These are phyloP conservation scores for Chrysolina haemoptera DNA, from an alignment of 2,888 invertebrate species.

Conservation along the genomic window DNA sequence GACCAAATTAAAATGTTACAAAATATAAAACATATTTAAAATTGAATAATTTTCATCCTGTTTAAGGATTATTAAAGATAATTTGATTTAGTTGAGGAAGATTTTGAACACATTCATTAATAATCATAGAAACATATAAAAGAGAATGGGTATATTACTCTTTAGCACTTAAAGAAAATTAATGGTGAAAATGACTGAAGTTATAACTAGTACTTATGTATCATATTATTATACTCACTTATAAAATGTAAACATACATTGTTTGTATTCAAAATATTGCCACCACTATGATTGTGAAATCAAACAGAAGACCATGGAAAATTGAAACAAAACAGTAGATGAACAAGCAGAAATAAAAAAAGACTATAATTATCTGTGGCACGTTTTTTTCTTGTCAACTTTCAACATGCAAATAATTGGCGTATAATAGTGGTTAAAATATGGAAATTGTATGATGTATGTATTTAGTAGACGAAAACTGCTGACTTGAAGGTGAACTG, in stretches of 20 bases:
- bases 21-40: too few species aligned
- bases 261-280: neutral
- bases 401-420: neutral
- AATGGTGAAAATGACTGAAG: too few species aligned
- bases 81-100: too few species aligned
- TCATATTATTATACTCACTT: too few species aligned
- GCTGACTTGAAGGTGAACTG: neutral
- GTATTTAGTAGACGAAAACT: neutral
- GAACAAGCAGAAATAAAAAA: neutral
- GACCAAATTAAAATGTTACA: too few species aligned
- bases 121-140: too few species aligned
- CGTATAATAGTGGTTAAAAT: neutral
- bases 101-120: too few species aligned
- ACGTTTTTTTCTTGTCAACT: neutral
- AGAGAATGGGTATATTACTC: too few species aligned
- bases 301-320: neutral
- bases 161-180: too few species aligned
- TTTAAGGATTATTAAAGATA: too few species aligned
- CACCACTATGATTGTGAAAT: neutral
- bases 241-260: neutral
- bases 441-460: neutral
- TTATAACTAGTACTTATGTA: too few species aligned
- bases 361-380: neutral
- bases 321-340: neutral
- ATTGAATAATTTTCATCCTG: too few species aligned